phyloP scores from a whole-genome alignment of 2,888 invertebrate species.

The Brachyopa scutellaris region DNA sequence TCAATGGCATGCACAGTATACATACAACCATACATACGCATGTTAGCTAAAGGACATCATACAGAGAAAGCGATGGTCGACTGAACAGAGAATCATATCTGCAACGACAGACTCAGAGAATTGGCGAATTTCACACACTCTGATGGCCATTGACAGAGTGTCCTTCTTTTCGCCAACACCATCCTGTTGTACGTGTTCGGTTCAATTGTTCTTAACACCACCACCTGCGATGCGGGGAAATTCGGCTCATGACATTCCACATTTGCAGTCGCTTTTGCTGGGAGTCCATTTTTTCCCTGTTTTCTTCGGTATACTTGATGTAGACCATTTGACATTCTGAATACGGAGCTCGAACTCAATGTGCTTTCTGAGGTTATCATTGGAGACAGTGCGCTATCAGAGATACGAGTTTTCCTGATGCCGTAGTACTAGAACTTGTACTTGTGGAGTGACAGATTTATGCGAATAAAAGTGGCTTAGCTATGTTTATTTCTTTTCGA shows the following conservation, averaged over 20 bases:
- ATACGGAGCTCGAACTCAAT: slow-evolving; percentile 41
- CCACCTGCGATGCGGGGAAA: slow-evolving; percentile 18
- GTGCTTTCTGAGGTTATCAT: slow-evolving; percentile 63
- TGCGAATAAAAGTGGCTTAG: slow-evolving; percentile 62
- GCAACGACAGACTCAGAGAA: slow-evolving; percentile 5
- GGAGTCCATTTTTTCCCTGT: slow-evolving; percentile 10
- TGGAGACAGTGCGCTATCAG: slow-evolving; percentile 36
- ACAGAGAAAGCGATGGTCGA: slow-evolving; percentile 24
- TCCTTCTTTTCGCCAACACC: slow-evolving; percentile 28
- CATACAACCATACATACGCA: not conserved
- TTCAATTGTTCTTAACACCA: slow-evolving; percentile 55
- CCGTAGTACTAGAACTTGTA: not conserved
- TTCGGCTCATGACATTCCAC: slow-evolving; percentile 33
- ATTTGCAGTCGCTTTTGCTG: slow-evolving; percentile 10
- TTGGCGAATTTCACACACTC: slow-evolving; percentile 33
- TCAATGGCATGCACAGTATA: too few relatives aligned
- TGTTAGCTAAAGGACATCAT: slow-evolving; percentile 20
- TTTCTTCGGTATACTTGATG: not conserved
- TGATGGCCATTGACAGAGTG: slow-evolving; percentile 34
- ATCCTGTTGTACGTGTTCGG: slow-evolving; percentile 45
- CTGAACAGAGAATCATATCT: slow-evolving; percentile 13
- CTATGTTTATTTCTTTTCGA: slow-evolving; percentile 23
- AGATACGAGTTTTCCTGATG: slow-evolving; percentile 20
- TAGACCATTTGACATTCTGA: slow-evolving; percentile 49
- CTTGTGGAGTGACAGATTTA: slow-evolving; percentile 58